These are phyloP conservation scores for Antedon mediterranea DNA, from an alignment of 53 echinoderm and acorn worm genomes.

Conservation along the genomic window DNA sequence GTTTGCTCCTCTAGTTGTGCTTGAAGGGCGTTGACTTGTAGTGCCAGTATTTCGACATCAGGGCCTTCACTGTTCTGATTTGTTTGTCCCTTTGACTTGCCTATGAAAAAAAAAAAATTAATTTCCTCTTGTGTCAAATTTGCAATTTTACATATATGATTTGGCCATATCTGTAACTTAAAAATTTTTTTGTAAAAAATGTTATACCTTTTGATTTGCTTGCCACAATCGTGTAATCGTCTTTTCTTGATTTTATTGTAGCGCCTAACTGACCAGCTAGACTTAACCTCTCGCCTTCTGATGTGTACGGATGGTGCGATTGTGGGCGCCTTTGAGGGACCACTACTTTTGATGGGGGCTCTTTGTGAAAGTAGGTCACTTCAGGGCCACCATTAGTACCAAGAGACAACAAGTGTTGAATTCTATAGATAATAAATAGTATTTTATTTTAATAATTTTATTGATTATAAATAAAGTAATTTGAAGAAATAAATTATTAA, in stretches of 20 bases:
- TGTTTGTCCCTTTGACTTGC: too few species aligned
- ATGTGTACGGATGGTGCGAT: constrained; percentile 63
- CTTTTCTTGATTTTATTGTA: neutral
- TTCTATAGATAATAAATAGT: constrained; percentile 28
- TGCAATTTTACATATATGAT: too few species aligned
- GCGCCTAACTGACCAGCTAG: neutral
- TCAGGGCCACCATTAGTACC: constrained; percentile 59
- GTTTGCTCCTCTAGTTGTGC: constrained; percentile 82
- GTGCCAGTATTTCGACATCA: constrained; percentile 58
- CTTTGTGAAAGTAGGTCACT: constrained; percentile 92
- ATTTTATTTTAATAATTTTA: too few species aligned
- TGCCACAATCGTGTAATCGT: neutral
- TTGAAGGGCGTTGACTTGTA: constrained; percentile 93
- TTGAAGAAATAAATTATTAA: too few species aligned
- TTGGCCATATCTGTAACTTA: too few species aligned
- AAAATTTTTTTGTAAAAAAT: neutral
- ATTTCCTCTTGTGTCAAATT: too few species aligned
- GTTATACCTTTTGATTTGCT: neutral
- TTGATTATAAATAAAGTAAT: too few species aligned
- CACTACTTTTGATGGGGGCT: constrained; percentile 66
- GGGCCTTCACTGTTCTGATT: constrained; percentile 2
- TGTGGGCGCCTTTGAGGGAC: constrained; percentile 60
- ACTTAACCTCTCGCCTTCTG: neutral
- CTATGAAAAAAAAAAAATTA: too few species aligned
- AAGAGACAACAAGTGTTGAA: constrained; percentile 78